Evolutionary conservation across 2,797 vertebrate species (phyloP).

Genomic region (Gouania willdenowi): DNA sequence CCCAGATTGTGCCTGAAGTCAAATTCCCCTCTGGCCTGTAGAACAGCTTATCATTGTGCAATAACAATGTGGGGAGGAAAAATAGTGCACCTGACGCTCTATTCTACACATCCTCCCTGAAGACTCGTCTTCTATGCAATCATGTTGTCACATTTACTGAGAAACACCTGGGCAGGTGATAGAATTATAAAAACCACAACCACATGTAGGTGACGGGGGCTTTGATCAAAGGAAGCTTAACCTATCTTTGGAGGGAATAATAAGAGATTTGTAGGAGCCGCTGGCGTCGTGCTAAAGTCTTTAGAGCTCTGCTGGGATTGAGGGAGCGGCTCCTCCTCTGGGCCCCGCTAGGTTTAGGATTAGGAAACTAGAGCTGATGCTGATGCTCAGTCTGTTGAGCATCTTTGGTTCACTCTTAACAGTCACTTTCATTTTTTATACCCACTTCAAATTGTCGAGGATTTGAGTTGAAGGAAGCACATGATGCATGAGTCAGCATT

Average conservation of each 20-base stretch:
- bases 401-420: constrained; percentile 49
- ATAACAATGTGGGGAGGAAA: constrained; percentile 59
- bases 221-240: constrained; percentile 32
- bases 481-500: neutral
- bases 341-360: constrained; percentile 59
- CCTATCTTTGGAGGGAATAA: constrained; percentile 31
- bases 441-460: constrained; percentile 9
- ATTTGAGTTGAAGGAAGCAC: no score
- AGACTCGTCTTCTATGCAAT: constrained; percentile 38
- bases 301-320: constrained; percentile 35
- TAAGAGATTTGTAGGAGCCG: constrained; percentile 19
- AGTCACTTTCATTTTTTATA: constrained; percentile 24
- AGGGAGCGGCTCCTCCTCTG: constrained; percentile 46
- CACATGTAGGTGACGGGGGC: neutral
- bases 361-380: constrained; percentile 45
- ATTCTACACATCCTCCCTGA: constrained; percentile 2
- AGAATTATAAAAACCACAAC: no score
- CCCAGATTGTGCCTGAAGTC: constrained; percentile 52
- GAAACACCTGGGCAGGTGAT: constrained; percentile 18
- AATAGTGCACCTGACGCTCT: constrained; percentile 45
- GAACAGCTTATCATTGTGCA: constrained; percentile 62
- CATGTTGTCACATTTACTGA: constrained; percentile 10
- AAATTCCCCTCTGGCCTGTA: constrained; percentile 41
- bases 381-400: constrained; percentile 52
- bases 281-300: constrained; percentile 22